phyloP scores from a whole-genome alignment of 2,113 vertebrate genomes.

The Catharus fuscescens region DNA sequence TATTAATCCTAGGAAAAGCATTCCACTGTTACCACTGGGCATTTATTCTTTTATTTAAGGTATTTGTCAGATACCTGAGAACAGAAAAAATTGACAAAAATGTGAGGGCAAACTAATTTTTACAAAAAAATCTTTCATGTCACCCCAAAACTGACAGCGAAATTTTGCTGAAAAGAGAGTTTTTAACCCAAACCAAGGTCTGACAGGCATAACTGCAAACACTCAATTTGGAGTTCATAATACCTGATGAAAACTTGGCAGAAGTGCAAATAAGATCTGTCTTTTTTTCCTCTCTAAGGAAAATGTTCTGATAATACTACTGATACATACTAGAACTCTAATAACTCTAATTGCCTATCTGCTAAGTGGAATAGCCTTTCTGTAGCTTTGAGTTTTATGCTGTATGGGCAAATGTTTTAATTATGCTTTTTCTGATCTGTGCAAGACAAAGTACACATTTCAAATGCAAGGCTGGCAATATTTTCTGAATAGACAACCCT shows the following conservation, averaged over 20 bases:
- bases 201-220: neutral
- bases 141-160: neutral
- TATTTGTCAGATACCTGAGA: neutral
- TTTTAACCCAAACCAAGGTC: neutral
- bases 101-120: neutral
- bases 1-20: neutral
- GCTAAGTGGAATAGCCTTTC: neutral
- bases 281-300: neutral
- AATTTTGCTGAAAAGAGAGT: neutral
- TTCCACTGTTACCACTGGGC: neutral
- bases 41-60: neutral
- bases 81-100: neutral
- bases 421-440: neutral
- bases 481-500: neutral
- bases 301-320: neutral
- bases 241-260: neutral
- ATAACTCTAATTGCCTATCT: neutral
- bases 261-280: neutral
- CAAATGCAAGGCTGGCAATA: neutral
- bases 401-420: neutral
- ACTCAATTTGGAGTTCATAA: neutral
- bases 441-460: neutral
- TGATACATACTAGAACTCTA: neutral
- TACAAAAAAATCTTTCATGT: neutral
- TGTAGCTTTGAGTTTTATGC: neutral